Evolutionary conservation across 2,888 invertebrate genomes (phyloP).

Genomic region (Cordilura impudica): DNA sequence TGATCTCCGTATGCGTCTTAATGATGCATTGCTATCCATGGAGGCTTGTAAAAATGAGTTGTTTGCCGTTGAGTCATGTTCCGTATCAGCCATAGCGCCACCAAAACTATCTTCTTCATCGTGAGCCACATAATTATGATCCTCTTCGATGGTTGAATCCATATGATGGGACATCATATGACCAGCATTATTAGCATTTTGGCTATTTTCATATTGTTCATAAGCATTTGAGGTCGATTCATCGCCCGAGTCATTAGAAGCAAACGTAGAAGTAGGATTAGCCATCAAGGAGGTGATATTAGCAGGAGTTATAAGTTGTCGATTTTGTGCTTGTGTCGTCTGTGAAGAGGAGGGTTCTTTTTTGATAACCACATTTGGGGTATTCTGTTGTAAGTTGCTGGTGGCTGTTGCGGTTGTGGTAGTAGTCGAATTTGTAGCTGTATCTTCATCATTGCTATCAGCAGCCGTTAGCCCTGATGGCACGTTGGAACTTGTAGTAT

Average conservation of each 20-base stretch:
- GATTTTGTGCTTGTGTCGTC: slow-evolving; percentile 55
- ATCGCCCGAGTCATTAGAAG: slow-evolving; percentile 72
- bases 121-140: slow-evolving; percentile 73
- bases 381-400: slow-evolving; percentile 44
- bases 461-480: slow-evolving; percentile 49
- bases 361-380: slow-evolving; percentile 52
- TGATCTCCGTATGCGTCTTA: slow-evolving; percentile 83
- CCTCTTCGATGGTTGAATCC: slow-evolving; percentile 72
- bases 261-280: slow-evolving; percentile 64
- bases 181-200: slow-evolving; percentile 61
- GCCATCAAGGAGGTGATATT: slow-evolving; percentile 50
- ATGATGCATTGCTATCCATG: slow-evolving; percentile 66
- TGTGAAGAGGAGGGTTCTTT: slow-evolving; percentile 54
- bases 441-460: slow-evolving; percentile 70
- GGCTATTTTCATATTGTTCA: slow-evolving; percentile 70
- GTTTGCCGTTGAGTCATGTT: slow-evolving; percentile 70
- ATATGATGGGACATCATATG: slow-evolving; percentile 58
- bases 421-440: slow-evolving; percentile 71
- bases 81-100: slow-evolving; percentile 68
- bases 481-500: slow-evolving; percentile 46
- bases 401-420: slow-evolving; percentile 68
- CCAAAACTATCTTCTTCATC: slow-evolving; percentile 74
- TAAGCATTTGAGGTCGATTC: slow-evolving; percentile 73
- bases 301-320: slow-evolving; percentile 50
- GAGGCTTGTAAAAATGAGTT: slow-evolving; percentile 60